Conservation (phyloP, 1,140 invertebrate species). For the Bombyx mandarina region DNA sequence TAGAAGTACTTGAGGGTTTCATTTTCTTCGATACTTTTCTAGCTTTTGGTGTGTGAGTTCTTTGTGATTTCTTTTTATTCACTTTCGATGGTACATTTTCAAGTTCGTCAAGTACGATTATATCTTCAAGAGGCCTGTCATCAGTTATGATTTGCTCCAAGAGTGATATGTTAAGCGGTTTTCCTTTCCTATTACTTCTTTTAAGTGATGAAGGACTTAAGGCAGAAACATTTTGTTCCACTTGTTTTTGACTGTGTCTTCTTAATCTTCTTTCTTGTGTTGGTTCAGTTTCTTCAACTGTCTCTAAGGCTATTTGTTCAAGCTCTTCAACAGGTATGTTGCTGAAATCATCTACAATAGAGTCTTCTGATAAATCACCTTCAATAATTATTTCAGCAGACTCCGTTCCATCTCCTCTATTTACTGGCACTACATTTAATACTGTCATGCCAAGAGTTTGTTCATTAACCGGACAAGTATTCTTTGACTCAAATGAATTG, state of each 20-base stretch:
- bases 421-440: slow-evolving; percentile 34
- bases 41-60: slow-evolving; percentile 18
- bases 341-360: slow-evolving; percentile 48
- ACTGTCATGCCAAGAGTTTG: slow-evolving; percentile 53
- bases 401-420: slow-evolving; percentile 22
- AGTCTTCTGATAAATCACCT: slow-evolving; percentile 21
- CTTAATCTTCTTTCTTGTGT: slow-evolving; percentile 21
- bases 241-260: slow-evolving; percentile 19
- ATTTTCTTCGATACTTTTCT: slow-evolving; percentile 23
- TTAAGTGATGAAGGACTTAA: slow-evolving; percentile 25
- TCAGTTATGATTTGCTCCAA: slow-evolving; percentile 60
- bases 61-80: slow-evolving; percentile 25
- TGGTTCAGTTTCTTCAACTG: slow-evolving; percentile 19
- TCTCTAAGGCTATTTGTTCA: slow-evolving; percentile 51
- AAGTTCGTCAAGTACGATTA: slow-evolving; percentile 54
- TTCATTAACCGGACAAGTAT: slow-evolving; percentile 21
- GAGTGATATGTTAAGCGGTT: slow-evolving; percentile 52
- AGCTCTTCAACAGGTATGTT: slow-evolving; percentile 56
- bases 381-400: slow-evolving; percentile 15
- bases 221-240: slow-evolving; percentile 18
- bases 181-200: slow-evolving; percentile 29
- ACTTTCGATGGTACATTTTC: slow-evolving; percentile 28
- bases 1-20: neutral
- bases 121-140: slow-evolving; percentile 56
- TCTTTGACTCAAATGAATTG: slow-evolving; percentile 50